These are phyloP conservation scores for Calliopsis andreniformis DNA, from an alignment of 1,140 invertebrate genomes.

Conservation along the genomic window DNA sequence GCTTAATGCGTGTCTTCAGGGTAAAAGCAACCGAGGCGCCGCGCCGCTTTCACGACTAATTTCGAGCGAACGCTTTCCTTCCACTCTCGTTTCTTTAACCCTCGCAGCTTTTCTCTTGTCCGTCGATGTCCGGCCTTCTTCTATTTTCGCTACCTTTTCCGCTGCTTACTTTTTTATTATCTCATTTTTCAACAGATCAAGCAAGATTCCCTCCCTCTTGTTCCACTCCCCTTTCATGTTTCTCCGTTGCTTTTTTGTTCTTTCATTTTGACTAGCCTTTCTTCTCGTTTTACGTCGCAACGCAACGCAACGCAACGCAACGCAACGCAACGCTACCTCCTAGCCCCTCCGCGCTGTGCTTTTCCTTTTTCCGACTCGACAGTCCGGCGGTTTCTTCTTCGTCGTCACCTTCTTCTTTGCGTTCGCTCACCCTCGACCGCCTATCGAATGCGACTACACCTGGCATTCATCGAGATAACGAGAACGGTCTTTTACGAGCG, in stretches of 20 bases:
- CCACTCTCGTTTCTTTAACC: background rate
- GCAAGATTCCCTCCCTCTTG: background rate
- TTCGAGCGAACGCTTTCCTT: constrained; percentile 29
- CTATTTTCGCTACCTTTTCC: too few relatives aligned
- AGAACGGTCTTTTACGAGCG: constrained; percentile 15
- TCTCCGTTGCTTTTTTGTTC: background rate
- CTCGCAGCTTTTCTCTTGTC: background rate
- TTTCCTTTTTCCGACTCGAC: background rate
- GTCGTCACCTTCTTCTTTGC: background rate
- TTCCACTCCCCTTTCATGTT: background rate
- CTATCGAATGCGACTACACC: constrained; percentile 25
- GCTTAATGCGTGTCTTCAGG: constrained; percentile 57
- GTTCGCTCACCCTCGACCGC: background rate
- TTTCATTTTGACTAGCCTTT: constrained; percentile 4
- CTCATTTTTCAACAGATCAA: background rate
- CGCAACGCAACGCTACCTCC: too few relatives aligned
- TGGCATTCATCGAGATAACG: constrained; percentile 39
- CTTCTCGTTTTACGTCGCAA: constrained; percentile 9
- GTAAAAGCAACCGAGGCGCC: constrained; percentile 19
- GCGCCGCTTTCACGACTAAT: constrained; percentile 42
- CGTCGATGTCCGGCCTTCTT: too few relatives aligned
- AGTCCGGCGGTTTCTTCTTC: background rate
- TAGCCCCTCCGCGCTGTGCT: background rate
- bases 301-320: too few relatives aligned
- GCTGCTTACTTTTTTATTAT: background rate